phyloP scores from a whole-genome alignment of 1,140 invertebrate genomes.

The Ceratina japonica region DNA sequence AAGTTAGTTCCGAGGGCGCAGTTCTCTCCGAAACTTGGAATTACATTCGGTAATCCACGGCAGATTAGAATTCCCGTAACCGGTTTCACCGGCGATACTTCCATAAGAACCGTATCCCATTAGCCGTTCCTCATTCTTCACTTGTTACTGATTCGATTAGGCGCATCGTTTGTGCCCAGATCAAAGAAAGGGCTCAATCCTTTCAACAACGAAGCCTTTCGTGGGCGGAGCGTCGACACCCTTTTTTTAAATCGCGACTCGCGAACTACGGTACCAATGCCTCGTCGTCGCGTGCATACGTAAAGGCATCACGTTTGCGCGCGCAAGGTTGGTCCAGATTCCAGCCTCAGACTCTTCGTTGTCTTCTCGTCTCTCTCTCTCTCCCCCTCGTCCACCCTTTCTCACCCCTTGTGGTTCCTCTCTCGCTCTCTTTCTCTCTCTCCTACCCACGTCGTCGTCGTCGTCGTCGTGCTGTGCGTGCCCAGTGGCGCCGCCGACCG shows the following conservation, averaged over 20 bases:
- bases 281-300: slow-evolving; percentile 27
- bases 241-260: slow-evolving; percentile 54
- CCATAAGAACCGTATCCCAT: not conserved
- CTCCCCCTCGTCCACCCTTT: slow-evolving; percentile 6
- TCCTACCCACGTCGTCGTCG: slow-evolving; percentile 26
- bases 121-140: slow-evolving; percentile 20
- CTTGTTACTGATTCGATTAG: slow-evolving; percentile 24
- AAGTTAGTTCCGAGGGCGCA: too few relatives aligned
- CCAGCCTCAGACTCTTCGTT: slow-evolving; percentile 18
- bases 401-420: slow-evolving; percentile 11
- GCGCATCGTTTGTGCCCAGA: slow-evolving; percentile 4
- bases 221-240: slow-evolving; percentile 51
- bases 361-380: slow-evolving; percentile 12
- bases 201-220: slow-evolving; percentile 13
- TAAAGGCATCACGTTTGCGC: slow-evolving; percentile 44
- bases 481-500: slow-evolving; percentile 67
- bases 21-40: too few relatives aligned
- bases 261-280: slow-evolving; percentile 46
- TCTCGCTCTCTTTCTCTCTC: slow-evolving; percentile 22
- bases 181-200: slow-evolving; percentile 20
- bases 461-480: slow-evolving; percentile 30
- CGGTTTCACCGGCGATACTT: not conserved
- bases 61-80: not conserved
- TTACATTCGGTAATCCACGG: too few relatives aligned
- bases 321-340: slow-evolving; percentile 66